Conservation (phyloP, 2,797 vertebrate species). For the Buceros bicornis region DNA sequence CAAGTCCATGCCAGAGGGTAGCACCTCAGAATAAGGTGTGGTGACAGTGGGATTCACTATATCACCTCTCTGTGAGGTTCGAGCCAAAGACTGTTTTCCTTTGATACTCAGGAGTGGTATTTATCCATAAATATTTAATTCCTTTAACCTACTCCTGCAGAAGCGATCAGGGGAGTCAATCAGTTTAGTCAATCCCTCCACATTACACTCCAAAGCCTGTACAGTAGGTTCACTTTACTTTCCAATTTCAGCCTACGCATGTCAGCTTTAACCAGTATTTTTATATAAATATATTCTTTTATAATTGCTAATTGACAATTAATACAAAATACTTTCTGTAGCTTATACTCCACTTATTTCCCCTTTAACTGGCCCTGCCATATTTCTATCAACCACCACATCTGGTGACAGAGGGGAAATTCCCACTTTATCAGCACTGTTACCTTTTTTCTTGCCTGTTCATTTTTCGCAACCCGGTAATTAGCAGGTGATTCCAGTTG, state of each 20-base stretch:
- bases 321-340: background rate
- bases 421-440: background rate
- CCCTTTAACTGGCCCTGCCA: background rate
- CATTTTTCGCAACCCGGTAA: background rate
- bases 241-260: background rate
- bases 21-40: background rate
- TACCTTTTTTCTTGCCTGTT: background rate
- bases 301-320: background rate
- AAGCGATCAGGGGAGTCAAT: background rate
- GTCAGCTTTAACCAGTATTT: background rate
- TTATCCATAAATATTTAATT: background rate
- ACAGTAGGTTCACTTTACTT: background rate
- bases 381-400: background rate
- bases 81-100: background rate
- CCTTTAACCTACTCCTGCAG: background rate
- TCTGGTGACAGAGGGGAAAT: background rate
- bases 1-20: fast-evolving
- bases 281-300: background rate
- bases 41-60: background rate
- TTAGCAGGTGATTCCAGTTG: background rate
- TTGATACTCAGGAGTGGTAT: background rate
- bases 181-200: background rate
- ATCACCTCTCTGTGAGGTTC: background rate
- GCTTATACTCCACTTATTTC: background rate
- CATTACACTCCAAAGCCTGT: background rate